Evolutionary conservation across 2,888 invertebrate species (phyloP), one percentile per base, ranked within the genome.

Genomic region (Acleris cristana): DNA sequence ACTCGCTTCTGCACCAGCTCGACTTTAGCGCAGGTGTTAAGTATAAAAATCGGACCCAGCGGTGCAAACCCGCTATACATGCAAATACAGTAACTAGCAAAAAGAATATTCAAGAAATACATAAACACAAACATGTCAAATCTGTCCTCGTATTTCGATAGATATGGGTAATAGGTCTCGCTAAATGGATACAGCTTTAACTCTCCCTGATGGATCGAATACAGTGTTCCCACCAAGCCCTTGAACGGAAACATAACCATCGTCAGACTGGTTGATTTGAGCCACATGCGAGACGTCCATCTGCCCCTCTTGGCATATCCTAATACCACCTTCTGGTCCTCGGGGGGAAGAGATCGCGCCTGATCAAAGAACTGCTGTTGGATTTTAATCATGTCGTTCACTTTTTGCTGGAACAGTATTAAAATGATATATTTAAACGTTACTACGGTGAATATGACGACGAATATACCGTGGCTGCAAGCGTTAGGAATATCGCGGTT

Each of bases 1-100:
- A 55, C 3, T 21, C 21, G 3, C 16, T 19, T 40, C 18, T 5
- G 18, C 12, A 40, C 40, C 18, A 55, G 26, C 5, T 55, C 55
- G 5, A 55, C 7, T 19, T 44, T 34, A 21, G 40, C 55, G n/a
- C 55, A 55, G 0, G 55, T 21, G 40, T 55, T 55, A 2, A 55
- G 18, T 14, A 55, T 55, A 14, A 10, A 55, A 19, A 55, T 55
- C 5, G 55, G 55, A 5, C 55, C 55, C 12, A 55, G n/a, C 14
- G 55, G 55, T 10, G 40, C 14, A 21, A 55, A 40, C n/a, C 55
- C 55, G 1, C 16, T 10, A 18, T 55, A 55, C 55, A 55, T 44
- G 5, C 3, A 40, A 1, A 4, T 12, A 14, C 30, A 6, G 8
- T 40, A 40, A 19, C 16, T 1, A 19, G 40, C 55, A 16, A 14